Base-by-base conservation (phyloP, 1,140 invertebrate genomes). In the Diorhabda carinulata region DNA sequence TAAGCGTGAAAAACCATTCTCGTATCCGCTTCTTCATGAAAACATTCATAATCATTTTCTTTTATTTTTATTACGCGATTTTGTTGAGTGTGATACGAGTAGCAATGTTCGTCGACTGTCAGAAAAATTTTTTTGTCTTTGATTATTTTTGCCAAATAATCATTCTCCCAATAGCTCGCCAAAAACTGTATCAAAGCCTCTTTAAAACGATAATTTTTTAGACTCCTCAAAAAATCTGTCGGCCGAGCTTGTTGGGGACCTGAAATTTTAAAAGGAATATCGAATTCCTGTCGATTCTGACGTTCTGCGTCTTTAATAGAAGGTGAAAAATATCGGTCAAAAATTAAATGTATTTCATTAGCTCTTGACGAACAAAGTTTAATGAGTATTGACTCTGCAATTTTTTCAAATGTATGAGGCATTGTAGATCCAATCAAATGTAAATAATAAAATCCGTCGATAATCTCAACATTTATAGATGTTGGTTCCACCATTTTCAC, bases 21-120 rank as follows among this genome's bases (percentile, higher is more conserved):
- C 42, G 74, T 77, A 68, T 77, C 76, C 7, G 74, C 59, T 25
- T 77, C 73, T 73, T 76, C 73, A 64, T 76, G 74, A 61, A 76
- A 7, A 75, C 74, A 77, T 70, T 43, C 61, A 67, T 64, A 68
- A 64, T 76, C 57, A 64, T 9, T 61, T 76, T 76, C 71, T 71
- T 72, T 62, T 69, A 5, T 65, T 76, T 76, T 74, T 52, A 67
- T 56, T 56, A 56, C 52, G 6, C 6, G 2, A 56, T n/a, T n/a
- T 7, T 56, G 6, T 56, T 7, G 1, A n/a, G n/a, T n/a, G n/a
- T 7, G 6, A n/a, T 56, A 56, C 2, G 52, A 56, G 52, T 7
- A 56, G n/a, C 52, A 56, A 7, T 56, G 6, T 56, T 56, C 45
- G 8, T 66, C 43, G 71, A 70, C 72, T 64, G 75, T 77, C 66